A percentile compares a stretch with the other conserved stretches of the same genome.
Evolutionary conservation across 2,888 invertebrate genomes (phyloP).

Genomic region (Meganola albula): DNA sequence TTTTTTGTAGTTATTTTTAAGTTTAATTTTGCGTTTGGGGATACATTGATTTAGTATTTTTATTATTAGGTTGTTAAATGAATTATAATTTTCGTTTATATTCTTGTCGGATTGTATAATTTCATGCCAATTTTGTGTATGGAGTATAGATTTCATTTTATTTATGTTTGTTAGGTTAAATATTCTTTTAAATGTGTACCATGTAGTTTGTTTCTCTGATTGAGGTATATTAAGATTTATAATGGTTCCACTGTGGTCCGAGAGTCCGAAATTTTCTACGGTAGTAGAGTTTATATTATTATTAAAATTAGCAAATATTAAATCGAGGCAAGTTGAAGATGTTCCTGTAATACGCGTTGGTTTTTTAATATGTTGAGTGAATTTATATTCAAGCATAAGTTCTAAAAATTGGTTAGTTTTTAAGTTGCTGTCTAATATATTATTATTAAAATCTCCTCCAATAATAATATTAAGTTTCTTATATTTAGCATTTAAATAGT

Average conservation of each 20-base stretch:
- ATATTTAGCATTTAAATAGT: not conserved
- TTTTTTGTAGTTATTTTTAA: constrained; percentile 1
- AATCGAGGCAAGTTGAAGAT: constrained; percentile 2
- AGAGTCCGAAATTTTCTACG: constrained; percentile 1
- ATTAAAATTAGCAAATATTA: constrained; percentile 1
- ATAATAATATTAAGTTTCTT: not conserved
- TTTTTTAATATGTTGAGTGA: constrained; percentile 1
- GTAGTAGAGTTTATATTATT: not conserved
- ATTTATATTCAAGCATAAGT: constrained; percentile 1
- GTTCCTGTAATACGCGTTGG: constrained; percentile 2
- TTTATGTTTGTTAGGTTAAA: not conserved
- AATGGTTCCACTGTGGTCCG: constrained; percentile 1
- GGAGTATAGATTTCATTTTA: constrained; percentile 1
- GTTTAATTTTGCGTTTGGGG: constrained; percentile 1
- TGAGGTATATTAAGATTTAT: not conserved
- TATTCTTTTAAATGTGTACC: not conserved
- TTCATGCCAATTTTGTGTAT: constrained; percentile 1
- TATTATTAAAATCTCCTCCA: constrained; percentile 2
- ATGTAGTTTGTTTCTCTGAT: not conserved
- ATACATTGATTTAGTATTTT: constrained; percentile 3
- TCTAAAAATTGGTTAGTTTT: not conserved
- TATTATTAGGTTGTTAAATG: constrained; percentile 1
- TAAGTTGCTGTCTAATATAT: not conserved
- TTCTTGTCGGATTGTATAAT: not conserved
- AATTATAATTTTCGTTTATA: constrained; percentile 1